Percentiles rank a stretch among this genome's conserved stretches.
Evolutionary conservation across 2,888 invertebrate genomes (phyloP).

Genomic region (Harpalus rufipes): DNA sequence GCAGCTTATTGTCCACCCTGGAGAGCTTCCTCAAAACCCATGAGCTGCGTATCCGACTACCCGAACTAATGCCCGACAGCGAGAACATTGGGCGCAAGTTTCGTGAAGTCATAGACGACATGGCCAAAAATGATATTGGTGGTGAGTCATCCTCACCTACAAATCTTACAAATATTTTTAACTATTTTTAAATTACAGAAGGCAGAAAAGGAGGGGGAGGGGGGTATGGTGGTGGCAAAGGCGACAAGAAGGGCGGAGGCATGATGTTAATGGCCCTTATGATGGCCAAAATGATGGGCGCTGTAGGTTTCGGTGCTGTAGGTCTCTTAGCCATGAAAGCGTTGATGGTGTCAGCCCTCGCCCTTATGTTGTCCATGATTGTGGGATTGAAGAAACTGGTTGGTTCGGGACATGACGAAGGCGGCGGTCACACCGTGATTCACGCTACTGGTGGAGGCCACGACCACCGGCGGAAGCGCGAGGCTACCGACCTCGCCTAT

Average conservation of each 20-base stretch:
- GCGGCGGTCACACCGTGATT: slow-evolving; percentile 78
- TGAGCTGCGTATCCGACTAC: slow-evolving; percentile 85
- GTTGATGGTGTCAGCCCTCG: slow-evolving; percentile 82
- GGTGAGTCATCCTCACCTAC: slow-evolving; percentile 73
- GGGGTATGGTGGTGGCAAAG: slow-evolving; percentile 75
- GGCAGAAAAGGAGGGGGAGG: slow-evolving; percentile 69
- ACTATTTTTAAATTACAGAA: slow-evolving; percentile 42
- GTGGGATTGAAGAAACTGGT: slow-evolving; percentile 87
- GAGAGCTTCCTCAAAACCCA: slow-evolving; percentile 85
- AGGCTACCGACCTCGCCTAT: slow-evolving; percentile 75
- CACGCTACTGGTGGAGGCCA: slow-evolving; percentile 77
- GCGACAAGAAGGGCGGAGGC: slow-evolving; percentile 79
- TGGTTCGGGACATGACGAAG: slow-evolving; percentile 78
- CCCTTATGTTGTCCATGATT: slow-evolving; percentile 86
- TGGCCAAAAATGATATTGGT: slow-evolving; percentile 78
- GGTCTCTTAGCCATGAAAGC: slow-evolving; percentile 88
- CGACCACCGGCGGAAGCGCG: slow-evolving; percentile 78
- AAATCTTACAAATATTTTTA: neutral
- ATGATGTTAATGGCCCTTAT: slow-evolving; percentile 83
- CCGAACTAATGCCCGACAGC: slow-evolving; percentile 83
- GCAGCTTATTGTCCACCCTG: slow-evolving; percentile 80
- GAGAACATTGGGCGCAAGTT: slow-evolving; percentile 79
- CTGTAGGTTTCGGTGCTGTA: slow-evolving; percentile 86
- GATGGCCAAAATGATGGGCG: slow-evolving; percentile 89
- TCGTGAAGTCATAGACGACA: slow-evolving; percentile 80